Base-by-base conservation (phyloP, 1,140 invertebrate species). In the Drosophila tristis region DNA sequence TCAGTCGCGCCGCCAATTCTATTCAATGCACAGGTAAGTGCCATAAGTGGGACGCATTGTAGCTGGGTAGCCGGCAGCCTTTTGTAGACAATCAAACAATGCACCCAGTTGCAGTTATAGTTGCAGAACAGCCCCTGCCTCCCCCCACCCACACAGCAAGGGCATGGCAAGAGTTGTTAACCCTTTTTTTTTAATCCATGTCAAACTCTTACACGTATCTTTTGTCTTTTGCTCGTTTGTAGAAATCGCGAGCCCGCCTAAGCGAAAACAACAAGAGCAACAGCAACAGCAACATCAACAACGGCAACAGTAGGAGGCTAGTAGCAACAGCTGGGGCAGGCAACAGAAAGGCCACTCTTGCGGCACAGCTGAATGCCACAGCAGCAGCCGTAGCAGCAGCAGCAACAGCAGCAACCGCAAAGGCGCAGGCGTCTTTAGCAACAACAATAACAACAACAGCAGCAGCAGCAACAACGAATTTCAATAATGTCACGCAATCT, bases 11-110 rank as follows among this genome's bases (percentile, higher is more conserved):
- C 91, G 59, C 87, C 90, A 71, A 80, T 85, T 78, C 79, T 92
- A 87, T 92, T 92, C 75, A 92, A 92, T 90, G 81, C 91, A 80
- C 91, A 92, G 90, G 91, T 90, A 72, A 49, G 48, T 16, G 2
- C n/a, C 23, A 50, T 25, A 4, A 5, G 11, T 26, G 0, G 9
- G 13, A 16, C 0, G 6, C 5, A 8, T 39, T 23, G 23, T 3
- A 1, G 5, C 31, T 31, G 31, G 31, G 8, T 31, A 4, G 8
- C 29, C 50, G 35, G 11, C 20, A 20, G 35, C 35, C 35, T 13
- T 39, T 39, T 39, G 35, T 39, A 39, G 35, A 39, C 35, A 39
- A 39, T 39, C 35, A 4, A 39, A 39, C 35, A 39, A 39, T 39
- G 35, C 35, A 11, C 35, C 4, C 35, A 39, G 35, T 39, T 39